These are phyloP conservation scores for Anaspis maculata DNA, from an alignment of 2,888 invertebrate genomes.

Conservation along the genomic window DNA sequence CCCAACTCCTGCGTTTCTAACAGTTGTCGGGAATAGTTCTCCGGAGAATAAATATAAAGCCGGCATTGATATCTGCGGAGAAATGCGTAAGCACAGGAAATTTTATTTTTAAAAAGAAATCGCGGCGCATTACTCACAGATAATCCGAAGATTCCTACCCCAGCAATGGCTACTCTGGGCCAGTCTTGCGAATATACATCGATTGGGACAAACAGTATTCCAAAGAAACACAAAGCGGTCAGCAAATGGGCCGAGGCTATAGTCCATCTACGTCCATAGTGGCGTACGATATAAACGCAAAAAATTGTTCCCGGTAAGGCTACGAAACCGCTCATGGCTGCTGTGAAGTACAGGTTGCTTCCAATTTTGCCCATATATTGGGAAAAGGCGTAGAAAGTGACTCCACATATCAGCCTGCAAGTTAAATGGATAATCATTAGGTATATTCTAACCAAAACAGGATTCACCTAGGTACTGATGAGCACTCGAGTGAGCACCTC, in stretches of 20 bases:
- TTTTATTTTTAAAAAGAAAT: neutral
- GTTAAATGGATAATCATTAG: neutral
- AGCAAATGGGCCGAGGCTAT: conserved; percentile 44
- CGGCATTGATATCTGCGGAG: conserved; percentile 46
- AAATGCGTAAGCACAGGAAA: neutral
- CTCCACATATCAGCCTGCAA: conserved; percentile 50
- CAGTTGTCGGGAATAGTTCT: conserved; percentile 70
- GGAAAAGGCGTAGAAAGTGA: conserved; percentile 52
- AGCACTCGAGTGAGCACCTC: neutral
- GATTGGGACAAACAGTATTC: conserved; percentile 45
- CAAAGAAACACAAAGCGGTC: conserved; percentile 45
- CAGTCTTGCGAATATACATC: conserved; percentile 44
- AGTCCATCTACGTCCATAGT: conserved; percentile 46
- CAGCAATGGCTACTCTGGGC: conserved; percentile 51
- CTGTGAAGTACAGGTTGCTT: conserved; percentile 47
- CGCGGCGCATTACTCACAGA: conserved; percentile 45
- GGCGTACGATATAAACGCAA: conserved; percentile 46
- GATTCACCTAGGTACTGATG: neutral
- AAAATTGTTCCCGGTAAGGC: conserved; percentile 48
- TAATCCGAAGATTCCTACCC: conserved; percentile 56
- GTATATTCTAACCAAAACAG: neutral
- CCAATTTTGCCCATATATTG: conserved; percentile 51
- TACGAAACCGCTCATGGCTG: conserved; percentile 47
- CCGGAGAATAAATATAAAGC: conserved; percentile 67
- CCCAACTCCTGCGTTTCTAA: conserved; percentile 69